Base-by-base conservation (phyloP, 1,140 invertebrate genomes). In the Penaeus indicus region DNA sequence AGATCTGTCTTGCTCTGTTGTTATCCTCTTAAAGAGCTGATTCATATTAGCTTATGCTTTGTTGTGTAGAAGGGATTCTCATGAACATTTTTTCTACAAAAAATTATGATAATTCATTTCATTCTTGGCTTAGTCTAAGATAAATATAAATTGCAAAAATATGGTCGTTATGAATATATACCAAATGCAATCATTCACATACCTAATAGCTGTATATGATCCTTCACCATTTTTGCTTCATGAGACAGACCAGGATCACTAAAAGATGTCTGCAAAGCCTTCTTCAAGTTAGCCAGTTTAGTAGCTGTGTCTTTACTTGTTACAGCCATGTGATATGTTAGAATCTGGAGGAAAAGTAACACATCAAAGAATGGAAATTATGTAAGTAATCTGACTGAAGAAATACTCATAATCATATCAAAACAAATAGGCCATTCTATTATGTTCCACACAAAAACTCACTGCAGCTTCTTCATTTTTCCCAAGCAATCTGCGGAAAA, bases 181-280 rank as follows among this genome's bases (percentile, higher is more conserved):
- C 64, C 19, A 42, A 62, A 75, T 32, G 32, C 32, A 5, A 77
- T 16, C 19, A 47, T 13, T 60, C 42, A 67, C 91, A 89, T 92
- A 94, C 94, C 93, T 90, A 94, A 91, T 62, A 94, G 92, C 67
- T 93, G 92, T 32, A 94, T 93, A 47, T 93, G 94, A 85, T 92
- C 93, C 22, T 93, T 91, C 25, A 94, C 91, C 91, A 93, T 54
- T 32, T 84, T 86, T 11, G 89, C 69, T 63, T 87, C 89, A 78
- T 77, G 38, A 67, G 80, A 42, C 7, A 90, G 60, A 62, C n/a
- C n/a, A 42, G 85, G 75, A 47, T 87, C 60, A 25, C 32, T 84
- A 54, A 90, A 87, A n/a, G 75, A 42, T 21, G 83, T 64, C 22
- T 89, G 81, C 22, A 89, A 61, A 64, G 87, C 64, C 32, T 88